Conservation (phyloP, 2,888 invertebrate genomes). For the Standfussiana lucernea region DNA sequence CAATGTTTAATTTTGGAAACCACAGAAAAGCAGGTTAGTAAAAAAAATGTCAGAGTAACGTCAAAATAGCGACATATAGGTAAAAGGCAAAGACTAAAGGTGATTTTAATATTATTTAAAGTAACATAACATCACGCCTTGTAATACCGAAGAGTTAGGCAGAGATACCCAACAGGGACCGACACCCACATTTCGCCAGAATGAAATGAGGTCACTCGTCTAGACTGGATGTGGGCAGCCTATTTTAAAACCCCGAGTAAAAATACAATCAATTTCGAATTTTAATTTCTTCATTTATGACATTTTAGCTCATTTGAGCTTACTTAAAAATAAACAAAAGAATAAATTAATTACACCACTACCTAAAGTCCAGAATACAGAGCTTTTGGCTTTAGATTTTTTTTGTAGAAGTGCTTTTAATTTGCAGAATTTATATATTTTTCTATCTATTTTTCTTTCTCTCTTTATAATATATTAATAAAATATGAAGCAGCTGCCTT, state of each 20-base stretch:
- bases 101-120: too few species aligned
- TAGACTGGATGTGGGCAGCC: conserved; percentile 8
- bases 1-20: not conserved
- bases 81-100: too few species aligned
- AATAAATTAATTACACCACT: not conserved
- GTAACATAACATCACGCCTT: too few species aligned
- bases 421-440: not conserved
- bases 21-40: not conserved
- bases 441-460: not conserved
- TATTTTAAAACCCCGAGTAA: conserved; percentile 12
- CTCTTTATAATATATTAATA: not conserved
- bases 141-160: too few species aligned
- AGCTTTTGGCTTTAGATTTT: not conserved
- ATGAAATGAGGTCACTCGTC: conserved; percentile 16
- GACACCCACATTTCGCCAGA: too few species aligned
- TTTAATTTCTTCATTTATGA: conserved; percentile 4
- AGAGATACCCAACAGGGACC: too few species aligned
- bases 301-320: not conserved
- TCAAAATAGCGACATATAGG: not conserved
- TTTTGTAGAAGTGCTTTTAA: not conserved
- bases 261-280: not conserved
- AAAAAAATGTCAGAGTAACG: not conserved
- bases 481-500: not conserved
- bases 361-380: not conserved
- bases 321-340: not conserved